phyloP scores from a whole-genome alignment of 2,113 vertebrate genomes.

The Onychorhynchus coronatus region DNA sequence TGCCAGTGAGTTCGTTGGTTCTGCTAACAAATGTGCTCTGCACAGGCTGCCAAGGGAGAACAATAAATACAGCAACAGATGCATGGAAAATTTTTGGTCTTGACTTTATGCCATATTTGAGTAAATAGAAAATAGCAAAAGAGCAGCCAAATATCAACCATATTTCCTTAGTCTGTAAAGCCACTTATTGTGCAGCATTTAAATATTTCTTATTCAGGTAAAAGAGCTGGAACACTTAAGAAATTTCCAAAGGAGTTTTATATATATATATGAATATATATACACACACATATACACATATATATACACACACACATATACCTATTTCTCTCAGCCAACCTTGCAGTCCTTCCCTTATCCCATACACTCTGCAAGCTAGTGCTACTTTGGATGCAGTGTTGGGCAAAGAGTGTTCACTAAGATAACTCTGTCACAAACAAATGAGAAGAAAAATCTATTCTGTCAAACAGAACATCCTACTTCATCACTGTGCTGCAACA shows the following conservation, averaged over 20 bases:
- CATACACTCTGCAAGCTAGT: background rate
- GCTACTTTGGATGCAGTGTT: background rate
- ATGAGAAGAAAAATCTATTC: constrained; percentile 1
- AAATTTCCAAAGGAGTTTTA: background rate
- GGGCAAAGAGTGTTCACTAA: background rate
- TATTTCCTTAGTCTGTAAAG: background rate
- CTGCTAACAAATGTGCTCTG: background rate
- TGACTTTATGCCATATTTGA: background rate
- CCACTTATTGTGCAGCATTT: background rate
- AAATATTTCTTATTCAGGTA: background rate
- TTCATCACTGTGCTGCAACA: constrained; percentile 2
- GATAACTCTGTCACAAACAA: background rate
- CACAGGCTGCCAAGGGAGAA: background rate
- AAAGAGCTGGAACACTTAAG: background rate
- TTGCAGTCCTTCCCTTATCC: background rate
- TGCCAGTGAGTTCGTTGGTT: background rate
- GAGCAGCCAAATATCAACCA: background rate
- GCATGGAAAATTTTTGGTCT: background rate
- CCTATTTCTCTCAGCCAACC: background rate
- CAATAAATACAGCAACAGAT: background rate
- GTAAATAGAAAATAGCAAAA: background rate
- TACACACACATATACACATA: background rate
- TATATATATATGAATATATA: background rate
- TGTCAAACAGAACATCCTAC: background rate
- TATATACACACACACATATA: background rate